Base-by-base conservation (phyloP, 1,140 invertebrate species). In the Drosophila erecta region DNA sequence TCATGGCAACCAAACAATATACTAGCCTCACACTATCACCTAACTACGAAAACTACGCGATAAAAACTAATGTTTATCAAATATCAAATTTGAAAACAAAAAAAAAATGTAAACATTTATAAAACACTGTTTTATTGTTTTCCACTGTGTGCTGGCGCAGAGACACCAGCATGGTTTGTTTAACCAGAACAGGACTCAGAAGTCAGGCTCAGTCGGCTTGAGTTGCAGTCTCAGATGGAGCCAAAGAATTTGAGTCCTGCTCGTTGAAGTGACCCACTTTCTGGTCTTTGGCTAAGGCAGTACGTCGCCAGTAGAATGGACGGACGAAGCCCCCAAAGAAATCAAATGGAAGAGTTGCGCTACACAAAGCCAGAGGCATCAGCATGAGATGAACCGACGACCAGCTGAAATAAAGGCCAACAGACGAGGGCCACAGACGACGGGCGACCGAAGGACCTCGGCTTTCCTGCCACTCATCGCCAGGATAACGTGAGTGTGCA, bases 341-440 rank as follows among this genome's bases (percentile, higher is more conserved):
- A 86, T 86, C 83, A 86, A 87, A 86, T 79, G 83, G 83, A 87
- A 83, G 84, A 86, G 79, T 87, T 83, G 65, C 24, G 47, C 49
- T 56, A 60, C 76, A 73, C 61, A 81, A 75, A 61, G 73, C 57
- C 55, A 66, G 59, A 51, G 35, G 54, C 22, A 67, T 53, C 38
- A 27, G 54, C 41, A 74, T 46, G 59, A 57, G 44, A 61, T 61
- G 59, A 61, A 24, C 37, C 37, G 35, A 58, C 53, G 51, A 66
- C 10, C 20, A 37, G 51, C 37, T 57, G 46, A 60, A 27, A 62
- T 17, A 64, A 60, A 73, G 53, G 44, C 46, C 14, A 15, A 17
- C 47, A 55, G 44, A 66, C 59, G 51, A 41, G 24, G 37, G 11
- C 38, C 15, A 11, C 30, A 20, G 10, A 27, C 58, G 50, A 56